A percentile compares a stretch with the other conserved stretches of the same genome.
These are phyloP conservation scores for Cyphomyrmex costatus DNA, from an alignment of 1,140 invertebrate genomes.

Conservation along the genomic window DNA sequence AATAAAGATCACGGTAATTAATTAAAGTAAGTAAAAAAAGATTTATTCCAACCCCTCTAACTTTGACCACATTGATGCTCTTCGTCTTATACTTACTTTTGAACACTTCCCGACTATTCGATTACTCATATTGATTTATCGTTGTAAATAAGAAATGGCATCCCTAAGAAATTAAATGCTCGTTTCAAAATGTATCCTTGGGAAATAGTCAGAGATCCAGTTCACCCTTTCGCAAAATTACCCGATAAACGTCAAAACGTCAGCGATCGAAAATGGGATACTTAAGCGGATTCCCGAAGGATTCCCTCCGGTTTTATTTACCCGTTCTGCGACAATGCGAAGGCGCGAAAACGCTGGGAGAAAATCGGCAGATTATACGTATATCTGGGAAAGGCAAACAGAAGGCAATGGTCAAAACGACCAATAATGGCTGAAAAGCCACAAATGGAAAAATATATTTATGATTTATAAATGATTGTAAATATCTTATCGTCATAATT, in stretches of 20 bases:
- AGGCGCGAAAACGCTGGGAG: conserved; percentile 62
- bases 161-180: not conserved
- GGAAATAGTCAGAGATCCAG: not conserved
- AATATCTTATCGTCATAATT: not conserved
- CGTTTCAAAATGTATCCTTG: conserved; percentile 13
- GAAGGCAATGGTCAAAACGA: conserved; percentile 12
- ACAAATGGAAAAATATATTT: not conserved
- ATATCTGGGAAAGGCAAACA: conserved; percentile 75
- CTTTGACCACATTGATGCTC: no score
- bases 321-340: conserved; percentile 69
- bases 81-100: not conserved
- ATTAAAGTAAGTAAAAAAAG: not conserved
- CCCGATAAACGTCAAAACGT: conserved; percentile 66
- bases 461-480: not conserved
- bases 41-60: no score
- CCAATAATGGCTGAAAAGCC: conserved; percentile 60
- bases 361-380: conserved; percentile 72
- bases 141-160: not conserved
- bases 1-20: not conserved
- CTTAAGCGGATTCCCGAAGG: conserved; percentile 71
- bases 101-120: not conserved
- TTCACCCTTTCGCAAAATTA: conserved; percentile 69
- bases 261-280: conserved; percentile 45
- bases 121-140: not conserved
- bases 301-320: conserved; percentile 61